Evolutionary conservation across 2,888 invertebrate genomes (phyloP).

Genomic region (Platycnemis pennipes): DNA sequence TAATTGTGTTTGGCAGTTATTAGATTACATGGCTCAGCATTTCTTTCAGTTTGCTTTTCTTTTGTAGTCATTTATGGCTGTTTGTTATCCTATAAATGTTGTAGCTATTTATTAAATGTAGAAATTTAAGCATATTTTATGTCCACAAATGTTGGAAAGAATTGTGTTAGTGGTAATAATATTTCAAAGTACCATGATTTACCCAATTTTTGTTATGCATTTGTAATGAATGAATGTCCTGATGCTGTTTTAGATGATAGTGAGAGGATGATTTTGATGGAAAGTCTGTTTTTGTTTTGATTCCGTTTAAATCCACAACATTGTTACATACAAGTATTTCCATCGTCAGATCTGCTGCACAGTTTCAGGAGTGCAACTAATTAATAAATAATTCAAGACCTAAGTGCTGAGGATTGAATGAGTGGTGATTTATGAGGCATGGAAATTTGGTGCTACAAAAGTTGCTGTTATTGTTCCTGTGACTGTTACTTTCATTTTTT

Average conservation of each 20-base stretch:
- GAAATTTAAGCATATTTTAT: not conserved
- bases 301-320: not conserved
- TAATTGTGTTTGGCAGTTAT: conserved; percentile 8
- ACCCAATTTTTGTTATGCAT: conserved; percentile 45
- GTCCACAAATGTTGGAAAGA: not conserved
- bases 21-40: conserved; percentile 39
- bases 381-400: conserved; percentile 47
- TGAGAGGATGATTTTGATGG: not conserved
- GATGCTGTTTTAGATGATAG: not conserved
- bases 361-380: not conserved
- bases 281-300: not conserved
- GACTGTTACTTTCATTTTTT: conserved; percentile 47
- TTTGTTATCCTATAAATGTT: conserved; percentile 45
- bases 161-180: not conserved
- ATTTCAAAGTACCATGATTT: not conserved
- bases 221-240: conserved; percentile 27
- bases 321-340: conserved; percentile 18
- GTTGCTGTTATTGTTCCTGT: conserved; percentile 65
- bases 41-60: conserved; percentile 53
- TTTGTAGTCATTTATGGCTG: conserved; percentile 49
- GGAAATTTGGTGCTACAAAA: conserved; percentile 61
- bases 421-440: conserved; percentile 47
- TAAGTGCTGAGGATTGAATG: conserved; percentile 21
- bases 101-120: conserved; percentile 58
- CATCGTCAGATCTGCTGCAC: not conserved